These are phyloP conservation scores for Phallusia fumigata DNA, from an alignment of 23 tunicate species.

Conservation along the genomic window DNA sequence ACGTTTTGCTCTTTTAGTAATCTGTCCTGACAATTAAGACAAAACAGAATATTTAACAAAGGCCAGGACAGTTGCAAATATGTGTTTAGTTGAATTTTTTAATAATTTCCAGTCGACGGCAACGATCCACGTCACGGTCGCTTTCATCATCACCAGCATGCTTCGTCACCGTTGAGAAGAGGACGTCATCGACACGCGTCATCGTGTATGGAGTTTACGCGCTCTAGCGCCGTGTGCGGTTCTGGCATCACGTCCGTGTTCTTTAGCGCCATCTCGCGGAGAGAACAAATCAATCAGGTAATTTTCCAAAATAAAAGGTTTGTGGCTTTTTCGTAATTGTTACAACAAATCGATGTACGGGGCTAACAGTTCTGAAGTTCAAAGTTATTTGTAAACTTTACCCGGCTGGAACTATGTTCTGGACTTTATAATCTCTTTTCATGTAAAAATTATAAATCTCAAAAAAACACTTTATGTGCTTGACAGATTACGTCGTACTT, in stretches of 20 bases:
- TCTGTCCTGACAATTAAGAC: too few relatives aligned
- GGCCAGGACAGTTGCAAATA: neutral
- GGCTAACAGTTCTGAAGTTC: too few relatives aligned
- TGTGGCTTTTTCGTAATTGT: too few relatives aligned
- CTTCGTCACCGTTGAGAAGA: neutral
- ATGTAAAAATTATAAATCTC: neutral
- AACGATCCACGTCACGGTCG: conserved; percentile 65
- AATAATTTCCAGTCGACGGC: conserved; percentile 45
- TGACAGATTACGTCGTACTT: conserved; percentile 72
- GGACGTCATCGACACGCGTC: conserved; percentile 40
- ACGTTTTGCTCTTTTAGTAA: too few relatives aligned
- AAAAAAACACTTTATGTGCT: neutral
- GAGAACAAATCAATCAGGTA: conserved; percentile 95
- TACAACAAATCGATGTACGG: too few relatives aligned
- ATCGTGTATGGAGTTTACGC: conserved; percentile 91
- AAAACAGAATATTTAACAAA: too few relatives aligned
- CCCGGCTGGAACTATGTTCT: too few relatives aligned
- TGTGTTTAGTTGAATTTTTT: neutral
- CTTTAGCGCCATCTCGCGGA: conserved; percentile 77
- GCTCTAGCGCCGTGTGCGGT: conserved; percentile 98
- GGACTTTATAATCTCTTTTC: neutral
- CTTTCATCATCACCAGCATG: conserved; percentile 63
- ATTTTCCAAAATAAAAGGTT: neutral
- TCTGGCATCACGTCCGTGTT: conserved; percentile 94
- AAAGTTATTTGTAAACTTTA: too few relatives aligned